Evolutionary conservation across 2,797 vertebrate genomes (phyloP).

Genomic region (Cercopithecus petaurista): DNA sequence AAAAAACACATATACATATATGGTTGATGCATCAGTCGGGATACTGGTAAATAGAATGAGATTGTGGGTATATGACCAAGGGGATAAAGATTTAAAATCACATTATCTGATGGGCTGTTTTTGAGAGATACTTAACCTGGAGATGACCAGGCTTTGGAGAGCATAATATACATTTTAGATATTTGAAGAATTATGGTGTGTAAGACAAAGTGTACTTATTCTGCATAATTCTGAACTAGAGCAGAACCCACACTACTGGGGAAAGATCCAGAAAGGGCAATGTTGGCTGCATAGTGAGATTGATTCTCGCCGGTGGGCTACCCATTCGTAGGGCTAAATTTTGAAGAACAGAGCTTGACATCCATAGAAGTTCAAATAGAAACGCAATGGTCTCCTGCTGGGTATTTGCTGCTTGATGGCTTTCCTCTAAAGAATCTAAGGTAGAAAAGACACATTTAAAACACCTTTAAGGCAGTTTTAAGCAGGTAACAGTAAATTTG

Average conservation of each 20-base stretch:
- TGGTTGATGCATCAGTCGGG: too few relatives aligned
- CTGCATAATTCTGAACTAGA: background rate
- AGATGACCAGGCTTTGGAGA: background rate
- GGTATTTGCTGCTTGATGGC: fast-evolving
- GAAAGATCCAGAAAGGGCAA: background rate
- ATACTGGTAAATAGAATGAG: fast-evolving
- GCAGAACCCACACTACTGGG: background rate
- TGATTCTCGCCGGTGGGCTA: fast-evolving
- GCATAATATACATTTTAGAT: background rate
- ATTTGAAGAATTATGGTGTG: background rate
- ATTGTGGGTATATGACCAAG: background rate
- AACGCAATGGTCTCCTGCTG: fast-evolving
- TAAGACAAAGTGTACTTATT: background rate
- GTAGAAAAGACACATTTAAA: background rate
- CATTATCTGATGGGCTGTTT: fast-evolving
- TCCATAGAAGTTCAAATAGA: background rate
- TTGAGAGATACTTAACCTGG: background rate
- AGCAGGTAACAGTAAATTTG: background rate
- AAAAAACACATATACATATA: background rate
- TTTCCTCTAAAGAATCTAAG: background rate
- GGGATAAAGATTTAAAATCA: background rate
- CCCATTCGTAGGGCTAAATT: background rate
- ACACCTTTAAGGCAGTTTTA: background rate
- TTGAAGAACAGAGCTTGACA: background rate
- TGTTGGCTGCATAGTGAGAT: background rate